Evolutionary conservation across 2,797 vertebrate genomes (phyloP), one percentile per base, ranked within the genome.

Genomic region (Labeo calbasu): DNA sequence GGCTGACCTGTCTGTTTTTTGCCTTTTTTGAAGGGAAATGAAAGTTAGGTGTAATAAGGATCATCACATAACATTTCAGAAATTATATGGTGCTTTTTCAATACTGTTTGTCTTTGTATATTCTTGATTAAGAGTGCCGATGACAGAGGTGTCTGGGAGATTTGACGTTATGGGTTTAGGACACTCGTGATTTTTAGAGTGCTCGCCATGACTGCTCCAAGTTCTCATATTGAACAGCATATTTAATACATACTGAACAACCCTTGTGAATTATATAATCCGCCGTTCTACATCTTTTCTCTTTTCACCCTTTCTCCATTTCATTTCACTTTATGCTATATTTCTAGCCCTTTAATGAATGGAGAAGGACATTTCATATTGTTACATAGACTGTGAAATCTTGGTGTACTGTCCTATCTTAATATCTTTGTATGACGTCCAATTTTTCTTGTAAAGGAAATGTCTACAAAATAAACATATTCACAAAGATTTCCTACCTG

Each of bases 401-500:
- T 89, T 81, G 87, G 57, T 90, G 88, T 85, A 82, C 70, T 91
- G 80, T 89, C 77, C 88, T 89, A 81, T 93, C 88, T 87, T 79
- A 86, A 86, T 88, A 78, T 91, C 87, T 84, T 89, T 86, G 78
- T 90, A 89, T 92, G 92, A 82, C 72, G 80, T 84, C 87, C 87
- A 90, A 89, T 90, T 63, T 76, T 91, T 86, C 85, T 91, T 94
- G 90, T 91, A 90, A 90, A 91, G 65, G 70, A 90, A 87, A 87
- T 89, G 84, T 85, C 84, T 89, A 85, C 86, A 93, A 88, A 91
- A 93, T 94, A 94, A 94, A 94, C 71, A 78, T 81, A 79, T 88
- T 79, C 83, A 81, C 90, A 91, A 88, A 86, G 83, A 83, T 19
- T 50, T 69, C 40, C 63, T 9, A 50, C 21, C 48, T 63, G 65